A percentile compares a stretch with the other conserved stretches of the same genome.
Evolutionary conservation across 1,140 invertebrate species (phyloP).

Genomic region (Gonioctena quinquepunctata): DNA sequence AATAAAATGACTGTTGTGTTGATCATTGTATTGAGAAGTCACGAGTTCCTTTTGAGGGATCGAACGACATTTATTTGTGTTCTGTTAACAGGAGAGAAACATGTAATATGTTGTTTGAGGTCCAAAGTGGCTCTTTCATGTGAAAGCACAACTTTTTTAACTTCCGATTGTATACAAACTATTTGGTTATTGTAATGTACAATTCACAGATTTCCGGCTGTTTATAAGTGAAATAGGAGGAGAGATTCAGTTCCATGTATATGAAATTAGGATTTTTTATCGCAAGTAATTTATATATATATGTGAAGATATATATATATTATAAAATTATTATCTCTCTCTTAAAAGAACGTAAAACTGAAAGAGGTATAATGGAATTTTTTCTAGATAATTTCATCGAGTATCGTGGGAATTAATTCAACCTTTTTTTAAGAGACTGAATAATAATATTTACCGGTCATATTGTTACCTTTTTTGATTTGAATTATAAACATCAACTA

Average conservation of each 20-base stretch:
- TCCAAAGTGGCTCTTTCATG: slow-evolving; percentile 10
- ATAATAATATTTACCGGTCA: background rate
- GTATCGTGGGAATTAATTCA: slow-evolving; percentile 6
- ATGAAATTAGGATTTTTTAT: slow-evolving; percentile 22
- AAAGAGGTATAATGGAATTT: slow-evolving; percentile 3
- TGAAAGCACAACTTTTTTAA: slow-evolving; percentile 27
- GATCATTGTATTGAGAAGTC: background rate
- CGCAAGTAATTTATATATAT: slow-evolving; percentile 4
- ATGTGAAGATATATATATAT: slow-evolving; percentile 5
- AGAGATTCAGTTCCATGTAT: slow-evolving; percentile 31
- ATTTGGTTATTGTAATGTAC: slow-evolving; percentile 28
- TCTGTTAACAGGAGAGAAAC: background rate
- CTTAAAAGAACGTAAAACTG: too few species aligned
- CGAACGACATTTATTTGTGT: slow-evolving; percentile 11
- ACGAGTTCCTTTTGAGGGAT: background rate
- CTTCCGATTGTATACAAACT: slow-evolving; percentile 39
- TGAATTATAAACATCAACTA: slow-evolving; percentile 21
- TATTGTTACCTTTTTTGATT: slow-evolving; percentile 4
- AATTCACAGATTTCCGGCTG: slow-evolving; percentile 13
- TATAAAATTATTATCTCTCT: slow-evolving; percentile 5
- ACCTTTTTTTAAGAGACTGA: slow-evolving; percentile 10
- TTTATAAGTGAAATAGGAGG: slow-evolving; percentile 3
- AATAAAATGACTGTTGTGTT: slow-evolving; percentile 3
- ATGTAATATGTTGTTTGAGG: background rate
- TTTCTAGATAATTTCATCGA: slow-evolving; percentile 21